phyloP scores from a whole-genome alignment of 1,140 invertebrate genomes.

The Drosophila nebulosa region DNA sequence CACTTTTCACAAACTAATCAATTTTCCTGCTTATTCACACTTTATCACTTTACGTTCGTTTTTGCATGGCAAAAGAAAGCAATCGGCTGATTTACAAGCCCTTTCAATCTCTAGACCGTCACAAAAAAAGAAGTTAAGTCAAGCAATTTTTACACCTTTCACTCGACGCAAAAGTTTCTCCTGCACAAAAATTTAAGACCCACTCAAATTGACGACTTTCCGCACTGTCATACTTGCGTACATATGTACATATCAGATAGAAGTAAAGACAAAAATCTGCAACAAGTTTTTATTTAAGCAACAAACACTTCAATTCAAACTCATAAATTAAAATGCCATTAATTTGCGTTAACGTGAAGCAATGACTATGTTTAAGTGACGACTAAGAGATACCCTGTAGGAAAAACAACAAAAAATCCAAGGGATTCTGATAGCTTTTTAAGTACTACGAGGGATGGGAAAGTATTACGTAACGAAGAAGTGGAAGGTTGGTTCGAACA shows the following conservation, averaged over 20 bases:
- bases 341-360: slow-evolving; percentile 17
- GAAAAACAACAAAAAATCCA: too few species aligned
- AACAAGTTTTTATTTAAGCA: slow-evolving; percentile 3
- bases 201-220: background rate
- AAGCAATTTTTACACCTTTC: background rate
- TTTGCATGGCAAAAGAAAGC: background rate
- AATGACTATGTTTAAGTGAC: background rate
- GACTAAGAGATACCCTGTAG: background rate
- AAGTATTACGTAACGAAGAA: too few species aligned
- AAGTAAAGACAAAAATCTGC: slow-evolving; percentile 54
- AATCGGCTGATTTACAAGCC: background rate
- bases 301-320: background rate
- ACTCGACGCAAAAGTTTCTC: background rate
- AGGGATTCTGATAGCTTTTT: too few species aligned
- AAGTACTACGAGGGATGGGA: too few species aligned
- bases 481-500: too few species aligned
- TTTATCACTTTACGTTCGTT: too few species aligned
- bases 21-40: too few species aligned
- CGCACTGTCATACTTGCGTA: background rate
- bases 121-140: background rate
- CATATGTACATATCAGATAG: slow-evolving; percentile 17
- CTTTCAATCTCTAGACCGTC: background rate
- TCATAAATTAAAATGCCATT: slow-evolving; percentile 53
- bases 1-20: too few species aligned
- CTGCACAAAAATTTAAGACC: background rate